phyloP scores from a whole-genome alignment of 2,113 vertebrate genomes.

The Taxidea taxus region DNA sequence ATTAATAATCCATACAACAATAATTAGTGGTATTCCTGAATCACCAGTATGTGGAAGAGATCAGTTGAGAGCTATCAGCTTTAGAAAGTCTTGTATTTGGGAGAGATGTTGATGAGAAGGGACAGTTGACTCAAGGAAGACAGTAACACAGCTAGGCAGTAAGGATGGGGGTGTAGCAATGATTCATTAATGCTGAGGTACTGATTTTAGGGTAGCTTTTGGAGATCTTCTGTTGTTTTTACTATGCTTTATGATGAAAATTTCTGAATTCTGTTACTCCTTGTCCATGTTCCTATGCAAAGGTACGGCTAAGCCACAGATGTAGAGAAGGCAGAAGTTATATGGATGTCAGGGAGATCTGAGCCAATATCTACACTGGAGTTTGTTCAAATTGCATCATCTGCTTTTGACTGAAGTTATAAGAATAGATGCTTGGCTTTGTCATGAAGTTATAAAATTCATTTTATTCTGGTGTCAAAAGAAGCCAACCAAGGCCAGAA shows the following conservation, averaged over 20 bases:
- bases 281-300: neutral
- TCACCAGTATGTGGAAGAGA: neutral
- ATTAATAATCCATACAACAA: neutral
- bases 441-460: constrained; percentile 36
- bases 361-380: neutral
- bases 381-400: constrained; percentile 38
- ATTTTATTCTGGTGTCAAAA: constrained; percentile 48
- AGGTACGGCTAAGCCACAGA: neutral
- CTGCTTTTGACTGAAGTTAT: constrained; percentile 54
- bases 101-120: neutral
- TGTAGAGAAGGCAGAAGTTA: neutral
- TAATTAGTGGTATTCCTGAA: neutral
- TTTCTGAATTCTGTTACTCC: neutral
- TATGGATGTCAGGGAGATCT: neutral
- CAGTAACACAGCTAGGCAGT: neutral
- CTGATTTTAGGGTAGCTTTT: neutral
- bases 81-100: neutral
- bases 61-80: neutral
- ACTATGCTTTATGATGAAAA: neutral
- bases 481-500: neutral
- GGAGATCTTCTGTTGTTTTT: neutral
- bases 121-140: neutral
- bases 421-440: constrained; percentile 42
- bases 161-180: neutral
- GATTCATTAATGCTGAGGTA: neutral